These are phyloP conservation scores for Cranoglanis bouderius DNA, from an alignment of 2,113 vertebrate genomes.

Conservation along the genomic window DNA sequence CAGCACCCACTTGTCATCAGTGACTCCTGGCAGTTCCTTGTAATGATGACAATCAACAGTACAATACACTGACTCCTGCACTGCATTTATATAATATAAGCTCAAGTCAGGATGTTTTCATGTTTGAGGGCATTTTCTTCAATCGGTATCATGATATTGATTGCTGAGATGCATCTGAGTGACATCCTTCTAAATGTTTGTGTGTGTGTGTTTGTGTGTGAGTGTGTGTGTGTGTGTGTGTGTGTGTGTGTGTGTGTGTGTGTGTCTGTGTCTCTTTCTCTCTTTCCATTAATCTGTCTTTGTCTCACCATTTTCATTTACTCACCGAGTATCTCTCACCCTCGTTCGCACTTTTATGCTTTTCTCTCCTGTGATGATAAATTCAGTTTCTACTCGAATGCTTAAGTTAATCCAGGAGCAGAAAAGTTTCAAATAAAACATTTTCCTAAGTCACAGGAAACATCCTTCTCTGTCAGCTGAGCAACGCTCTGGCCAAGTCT, in stretches of 20 bases:
- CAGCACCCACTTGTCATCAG: conserved; percentile 6
- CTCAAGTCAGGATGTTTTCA: background rate
- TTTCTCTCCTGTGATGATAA: conserved; percentile 26
- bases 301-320: background rate
- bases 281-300: background rate
- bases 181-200: background rate
- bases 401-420: conserved; percentile 27
- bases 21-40: background rate
- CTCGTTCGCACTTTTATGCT: background rate
- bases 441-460: conserved; percentile 27
- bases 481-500: background rate
- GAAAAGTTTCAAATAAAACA: conserved; percentile 8
- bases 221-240: background rate
- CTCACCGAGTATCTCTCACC: background rate
- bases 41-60: conserved; percentile 8
- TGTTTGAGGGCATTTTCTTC: background rate
- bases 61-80: background rate
- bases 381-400: conserved; percentile 22
- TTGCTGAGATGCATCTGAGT: background rate
- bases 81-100: conserved; percentile 1
- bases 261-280: background rate
- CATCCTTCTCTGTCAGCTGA: conserved; percentile 16
- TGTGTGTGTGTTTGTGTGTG: background rate
- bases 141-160: background rate
- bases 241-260: background rate